Evolutionary conservation across 30 jellyfish, hydroid and myxozoan genomes (phyloP), one percentile per base, ranked within the genome.

Genomic region (Aurelia sp.): DNA sequence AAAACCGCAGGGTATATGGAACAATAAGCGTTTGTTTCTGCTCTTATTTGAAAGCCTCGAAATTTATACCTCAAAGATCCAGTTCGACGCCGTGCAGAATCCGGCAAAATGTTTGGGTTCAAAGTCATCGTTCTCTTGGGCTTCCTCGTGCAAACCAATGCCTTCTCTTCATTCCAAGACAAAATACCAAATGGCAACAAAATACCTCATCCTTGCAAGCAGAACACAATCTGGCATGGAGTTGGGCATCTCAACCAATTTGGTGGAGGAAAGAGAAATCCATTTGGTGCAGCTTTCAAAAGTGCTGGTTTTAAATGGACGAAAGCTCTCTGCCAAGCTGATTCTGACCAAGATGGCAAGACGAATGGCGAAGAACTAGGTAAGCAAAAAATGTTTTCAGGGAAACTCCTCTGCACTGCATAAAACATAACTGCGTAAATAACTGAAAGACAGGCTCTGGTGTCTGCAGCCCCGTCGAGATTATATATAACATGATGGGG

Each of bases 251-350:
- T 72, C 78, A 75, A 58, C 47, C 82, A 66, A 19, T 30, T 77
- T 16, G 96, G 96, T 20, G 96, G 90, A 8, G 96, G 96, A 53
- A 77, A 65, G 47, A 31, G 96, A 79, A 86, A 86, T 38, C 88
- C 90, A 6, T 86, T 86, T 76, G 96, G 96, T 10, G 63, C 12
- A 13, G 96, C 82, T 3, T 86, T 86, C 51, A 69, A 21, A 30
- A 33, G 55, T 22, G 96, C 96, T 12, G 96, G 90, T n/a, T 57
- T 18, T 60, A 75, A 64, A 67, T 86, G 96, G 96, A 86, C 96
- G 63, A 67, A 60, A 31, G 22, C 66, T 18, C 74, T 86, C 20
- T 86, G 96, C 64, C 66, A 62, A 44, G 89, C 81, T 18, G 96
- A 86, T 68, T 86, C 96, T 0, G 96, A 86, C 33, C 67, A 74